phyloP scores from a whole-genome alignment of 1,140 invertebrate species.

The Steinernema khuongi region DNA sequence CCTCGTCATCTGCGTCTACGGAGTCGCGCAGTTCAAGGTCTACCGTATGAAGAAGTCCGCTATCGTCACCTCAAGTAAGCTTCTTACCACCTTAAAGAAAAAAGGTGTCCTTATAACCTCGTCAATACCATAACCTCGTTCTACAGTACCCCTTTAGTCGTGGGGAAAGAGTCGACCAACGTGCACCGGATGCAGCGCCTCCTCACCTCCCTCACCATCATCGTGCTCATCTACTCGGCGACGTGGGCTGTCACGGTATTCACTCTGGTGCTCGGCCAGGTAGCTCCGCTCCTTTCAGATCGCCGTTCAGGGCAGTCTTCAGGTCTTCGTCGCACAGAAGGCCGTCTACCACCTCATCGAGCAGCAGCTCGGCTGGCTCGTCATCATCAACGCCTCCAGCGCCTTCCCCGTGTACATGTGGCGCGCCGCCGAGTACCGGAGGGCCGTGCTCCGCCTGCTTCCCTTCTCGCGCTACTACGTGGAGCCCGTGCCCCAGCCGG shows the following conservation, averaged over 20 bases:
- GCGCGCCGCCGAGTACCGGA: constrained; percentile 2
- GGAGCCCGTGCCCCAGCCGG: background rate
- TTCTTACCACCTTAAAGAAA: background rate
- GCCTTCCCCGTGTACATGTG: constrained; percentile 10
- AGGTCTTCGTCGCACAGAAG: background rate
- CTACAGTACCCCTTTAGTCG: background rate
- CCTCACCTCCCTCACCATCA: constrained; percentile 8
- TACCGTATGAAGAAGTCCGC: constrained; percentile 8
- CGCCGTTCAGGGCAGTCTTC: background rate
- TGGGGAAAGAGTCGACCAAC: background rate
- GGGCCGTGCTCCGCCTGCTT: background rate
- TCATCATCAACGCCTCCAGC: background rate
- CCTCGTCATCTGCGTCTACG: background rate
- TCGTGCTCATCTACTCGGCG: background rate
- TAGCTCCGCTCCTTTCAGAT: background rate
- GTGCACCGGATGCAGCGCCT: background rate
- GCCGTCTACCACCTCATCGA: constrained; percentile 5
- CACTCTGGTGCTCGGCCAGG: background rate
- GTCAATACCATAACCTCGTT: too few species aligned
- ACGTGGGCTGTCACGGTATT: constrained; percentile 4
- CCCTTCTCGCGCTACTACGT: background rate
- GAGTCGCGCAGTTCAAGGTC: background rate
- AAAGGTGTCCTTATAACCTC: too few species aligned
- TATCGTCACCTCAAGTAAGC: background rate
- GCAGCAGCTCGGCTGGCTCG: constrained; percentile 1